Percentiles rank a stretch among this genome's conserved stretches.
phyloP scores from a whole-genome alignment of 2,888 invertebrate species.

The Meandrusa payeni region DNA sequence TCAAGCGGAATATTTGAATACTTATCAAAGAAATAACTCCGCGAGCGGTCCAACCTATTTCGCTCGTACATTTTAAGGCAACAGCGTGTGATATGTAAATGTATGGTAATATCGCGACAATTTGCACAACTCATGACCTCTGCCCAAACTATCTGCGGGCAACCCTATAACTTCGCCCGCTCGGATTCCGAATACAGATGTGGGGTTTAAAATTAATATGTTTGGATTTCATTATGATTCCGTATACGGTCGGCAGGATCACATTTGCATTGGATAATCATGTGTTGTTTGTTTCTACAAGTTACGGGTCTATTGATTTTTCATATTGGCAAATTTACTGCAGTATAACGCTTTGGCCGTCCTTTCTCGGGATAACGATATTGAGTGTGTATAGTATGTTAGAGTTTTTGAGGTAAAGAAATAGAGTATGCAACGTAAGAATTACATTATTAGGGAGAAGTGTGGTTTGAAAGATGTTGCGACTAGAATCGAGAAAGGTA shows the following conservation, averaged over 20 bases:
- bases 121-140: conserved; percentile 57
- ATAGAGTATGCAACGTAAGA: too few relatives aligned
- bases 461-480: too few relatives aligned
- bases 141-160: conserved; percentile 45
- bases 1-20: conserved; percentile 21
- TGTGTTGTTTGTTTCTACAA: conserved; percentile 5
- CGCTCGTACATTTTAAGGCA: conserved; percentile 25
- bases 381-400: too few relatives aligned
- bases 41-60: conserved; percentile 8
- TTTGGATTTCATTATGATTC: conserved; percentile 60
- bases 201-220: conserved; percentile 72
- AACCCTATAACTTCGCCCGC: conserved; percentile 53
- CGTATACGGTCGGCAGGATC: conserved; percentile 2
- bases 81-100: conserved; percentile 63
- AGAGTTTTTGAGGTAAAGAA: too few relatives aligned
- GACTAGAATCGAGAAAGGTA: too few relatives aligned
- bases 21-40: conserved; percentile 23
- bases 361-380: too few relatives aligned
- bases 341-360: too few relatives aligned
- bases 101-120: conserved; percentile 42
- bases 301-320: neutral
- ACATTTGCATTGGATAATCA: conserved; percentile 21
- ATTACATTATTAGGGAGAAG: too few relatives aligned
- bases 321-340: too few relatives aligned
- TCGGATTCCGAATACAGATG: conserved; percentile 58